Percentiles rank a stretch among this genome's conserved stretches.
These are phyloP conservation scores for Apeltes quadracus DNA, from an alignment of 2,113 vertebrate genomes.

Conservation along the genomic window DNA sequence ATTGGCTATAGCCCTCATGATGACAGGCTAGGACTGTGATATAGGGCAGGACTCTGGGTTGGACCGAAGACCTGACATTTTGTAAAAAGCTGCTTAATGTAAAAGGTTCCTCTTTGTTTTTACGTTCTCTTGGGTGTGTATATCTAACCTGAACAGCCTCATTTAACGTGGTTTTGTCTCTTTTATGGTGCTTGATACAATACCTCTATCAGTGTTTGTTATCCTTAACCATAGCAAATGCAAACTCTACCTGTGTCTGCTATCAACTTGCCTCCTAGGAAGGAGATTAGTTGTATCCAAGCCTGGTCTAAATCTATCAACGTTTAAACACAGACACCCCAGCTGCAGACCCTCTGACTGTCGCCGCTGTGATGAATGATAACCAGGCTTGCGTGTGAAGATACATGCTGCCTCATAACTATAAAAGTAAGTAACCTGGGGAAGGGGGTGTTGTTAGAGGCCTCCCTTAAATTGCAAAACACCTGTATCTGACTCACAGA, in stretches of 20 bases:
- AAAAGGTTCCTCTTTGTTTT: not conserved
- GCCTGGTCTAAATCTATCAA: slow-evolving; percentile 47
- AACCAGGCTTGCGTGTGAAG: slow-evolving; percentile 76
- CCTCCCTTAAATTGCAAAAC: slow-evolving; percentile 76
- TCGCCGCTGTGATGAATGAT: slow-evolving; percentile 52
- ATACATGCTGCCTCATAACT: slow-evolving; percentile 60
- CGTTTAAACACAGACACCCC: slow-evolving; percentile 44
- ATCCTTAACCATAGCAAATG: slow-evolving; percentile 18
- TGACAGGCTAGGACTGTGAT: slow-evolving; percentile 48
- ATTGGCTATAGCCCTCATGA: slow-evolving; percentile 57
- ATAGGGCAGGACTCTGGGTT: slow-evolving; percentile 22
- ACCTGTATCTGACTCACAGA: slow-evolving; percentile 78
- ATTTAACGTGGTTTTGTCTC: slow-evolving; percentile 21
- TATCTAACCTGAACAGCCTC: slow-evolving; percentile 29
- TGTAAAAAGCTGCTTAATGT: not conserved
- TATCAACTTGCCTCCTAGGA: not conserved
- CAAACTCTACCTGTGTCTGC: slow-evolving; percentile 32
- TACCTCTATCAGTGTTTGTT: slow-evolving; percentile 23
- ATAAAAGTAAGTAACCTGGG: slow-evolving; percentile 65
- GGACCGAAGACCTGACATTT: slow-evolving; percentile 14
- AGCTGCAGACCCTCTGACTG: slow-evolving; percentile 52
- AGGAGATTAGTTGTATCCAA: slow-evolving; percentile 25
- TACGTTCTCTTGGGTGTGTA: not conserved
- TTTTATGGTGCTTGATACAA: slow-evolving; percentile 15
- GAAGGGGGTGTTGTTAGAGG: slow-evolving; percentile 64